phyloP scores from a whole-genome alignment of 2,888 invertebrate genomes.

The Gibbula magus region DNA sequence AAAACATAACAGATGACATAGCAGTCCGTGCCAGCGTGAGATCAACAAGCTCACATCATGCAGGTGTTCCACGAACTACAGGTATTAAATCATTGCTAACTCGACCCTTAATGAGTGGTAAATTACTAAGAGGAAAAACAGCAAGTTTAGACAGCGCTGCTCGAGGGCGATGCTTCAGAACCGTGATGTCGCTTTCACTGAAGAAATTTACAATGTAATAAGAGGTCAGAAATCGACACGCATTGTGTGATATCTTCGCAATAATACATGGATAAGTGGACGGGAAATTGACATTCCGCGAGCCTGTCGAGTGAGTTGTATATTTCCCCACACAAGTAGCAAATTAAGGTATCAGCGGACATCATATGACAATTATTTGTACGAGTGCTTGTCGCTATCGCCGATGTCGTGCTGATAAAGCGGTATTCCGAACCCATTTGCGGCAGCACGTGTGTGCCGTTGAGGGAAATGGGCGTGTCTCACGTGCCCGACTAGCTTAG shows the following conservation, averaged over 20 bases:
- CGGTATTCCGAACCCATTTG: constrained; percentile 9
- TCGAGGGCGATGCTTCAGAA: neutral
- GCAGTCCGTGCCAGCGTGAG: neutral
- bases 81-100: neutral
- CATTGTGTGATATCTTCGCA: constrained; percentile 9
- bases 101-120: neutral
- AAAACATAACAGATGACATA: constrained; percentile 1
- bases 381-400: constrained; percentile 20
- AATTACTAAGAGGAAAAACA: neutral
- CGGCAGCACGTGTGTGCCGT: neutral
- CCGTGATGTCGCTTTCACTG: neutral
- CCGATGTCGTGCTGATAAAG: constrained; percentile 17
- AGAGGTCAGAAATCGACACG: constrained; percentile 7
- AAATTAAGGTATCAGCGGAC: constrained; percentile 21
- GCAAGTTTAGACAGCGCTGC: neutral
- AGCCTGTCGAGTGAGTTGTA: constrained; percentile 13
- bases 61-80: neutral
- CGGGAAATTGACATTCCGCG: constrained; percentile 18
- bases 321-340: constrained; percentile 21
- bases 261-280: constrained; percentile 10
- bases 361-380: constrained; percentile 21
- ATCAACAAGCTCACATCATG: neutral
- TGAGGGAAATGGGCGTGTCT: constrained; percentile 1
- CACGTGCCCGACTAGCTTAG: constrained; percentile 6
- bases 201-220: constrained; percentile 16